Evolutionary conservation across 2,888 invertebrate genomes (phyloP).

Genomic region (Choristoneura rosaceana): DNA sequence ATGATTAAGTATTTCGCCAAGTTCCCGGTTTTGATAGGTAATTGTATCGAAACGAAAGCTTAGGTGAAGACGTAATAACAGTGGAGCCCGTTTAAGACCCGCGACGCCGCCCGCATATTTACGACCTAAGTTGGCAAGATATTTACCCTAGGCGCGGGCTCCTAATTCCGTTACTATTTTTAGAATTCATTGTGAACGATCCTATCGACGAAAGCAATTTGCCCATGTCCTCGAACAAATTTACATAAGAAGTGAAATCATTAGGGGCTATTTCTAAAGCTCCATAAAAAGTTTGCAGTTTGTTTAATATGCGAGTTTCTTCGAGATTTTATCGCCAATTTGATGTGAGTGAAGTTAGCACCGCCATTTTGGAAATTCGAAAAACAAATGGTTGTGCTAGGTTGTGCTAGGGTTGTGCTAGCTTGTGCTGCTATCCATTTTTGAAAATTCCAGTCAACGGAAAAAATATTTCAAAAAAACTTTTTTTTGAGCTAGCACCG

Average conservation of each 20-base stretch:
- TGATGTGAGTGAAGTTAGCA: too few relatives aligned
- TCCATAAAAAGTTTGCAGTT: conserved; percentile 21
- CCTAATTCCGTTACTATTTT: conserved; percentile 34
- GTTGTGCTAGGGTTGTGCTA: too few relatives aligned
- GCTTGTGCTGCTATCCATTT: too few relatives aligned
- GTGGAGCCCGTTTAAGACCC: conserved; percentile 1
- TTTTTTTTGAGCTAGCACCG: too few relatives aligned
- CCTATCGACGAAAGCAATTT: conserved; percentile 34
- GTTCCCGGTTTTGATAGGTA: background rate
- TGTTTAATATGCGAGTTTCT: conserved; percentile 5
- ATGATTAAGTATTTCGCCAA: background rate
- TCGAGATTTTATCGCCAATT: conserved; percentile 10
- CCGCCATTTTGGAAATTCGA: too few relatives aligned
- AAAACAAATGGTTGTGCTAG: too few relatives aligned
- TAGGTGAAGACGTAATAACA: background rate
- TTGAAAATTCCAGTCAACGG: too few relatives aligned
- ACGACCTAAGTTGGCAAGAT: conserved; percentile 15
- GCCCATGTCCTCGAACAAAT: conserved; percentile 24
- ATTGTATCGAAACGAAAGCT: conserved; percentile 18
- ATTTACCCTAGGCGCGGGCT: conserved; percentile 11
- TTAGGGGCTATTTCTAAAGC: conserved; percentile 29
- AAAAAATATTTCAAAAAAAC: too few relatives aligned
- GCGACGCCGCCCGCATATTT: conserved; percentile 22
- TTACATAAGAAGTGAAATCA: conserved; percentile 36
- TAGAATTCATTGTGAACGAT: conserved; percentile 33